These are phyloP conservation scores for Melopsittacus undulatus DNA, from an alignment of 2,797 vertebrate genomes.

Conservation along the genomic window DNA sequence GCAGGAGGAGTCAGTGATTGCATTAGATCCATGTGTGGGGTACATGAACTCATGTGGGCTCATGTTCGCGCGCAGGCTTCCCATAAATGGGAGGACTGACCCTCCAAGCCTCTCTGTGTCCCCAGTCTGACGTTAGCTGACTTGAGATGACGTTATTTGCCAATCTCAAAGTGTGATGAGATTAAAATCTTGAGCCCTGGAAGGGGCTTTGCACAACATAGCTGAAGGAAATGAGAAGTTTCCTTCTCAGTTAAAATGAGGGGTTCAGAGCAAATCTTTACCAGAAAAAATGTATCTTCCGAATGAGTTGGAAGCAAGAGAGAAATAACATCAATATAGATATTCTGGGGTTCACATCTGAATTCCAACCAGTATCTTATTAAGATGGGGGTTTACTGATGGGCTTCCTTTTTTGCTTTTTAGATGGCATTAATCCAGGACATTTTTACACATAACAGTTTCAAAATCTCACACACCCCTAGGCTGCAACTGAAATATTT, in stretches of 20 bases:
- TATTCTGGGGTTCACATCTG: neutral
- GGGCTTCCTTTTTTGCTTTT: neutral
- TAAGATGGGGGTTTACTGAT: neutral
- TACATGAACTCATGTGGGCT: neutral
- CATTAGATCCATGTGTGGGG: neutral
- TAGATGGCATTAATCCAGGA: neutral
- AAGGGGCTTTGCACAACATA: neutral
- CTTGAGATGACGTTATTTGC: neutral
- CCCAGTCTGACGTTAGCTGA: neutral
- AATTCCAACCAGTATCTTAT: neutral
- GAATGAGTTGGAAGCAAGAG: neutral
- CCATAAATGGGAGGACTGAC: neutral
- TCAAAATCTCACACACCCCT: neutral
- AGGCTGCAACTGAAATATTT: neutral
- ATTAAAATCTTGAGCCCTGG: neutral
- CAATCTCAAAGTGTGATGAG: neutral
- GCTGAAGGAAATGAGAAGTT: neutral
- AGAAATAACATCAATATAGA: neutral
- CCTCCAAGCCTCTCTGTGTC: neutral
- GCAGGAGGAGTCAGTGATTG: neutral
- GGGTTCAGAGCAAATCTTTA: neutral
- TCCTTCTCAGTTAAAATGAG: neutral
- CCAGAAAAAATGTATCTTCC: neutral
- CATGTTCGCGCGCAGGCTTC: neutral
- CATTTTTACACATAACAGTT: neutral